A percentile compares a stretch with the other conserved stretches of the same genome.
These are phyloP conservation scores for Beris chalybata DNA, from an alignment of 2,888 invertebrate genomes.

Conservation along the genomic window DNA sequence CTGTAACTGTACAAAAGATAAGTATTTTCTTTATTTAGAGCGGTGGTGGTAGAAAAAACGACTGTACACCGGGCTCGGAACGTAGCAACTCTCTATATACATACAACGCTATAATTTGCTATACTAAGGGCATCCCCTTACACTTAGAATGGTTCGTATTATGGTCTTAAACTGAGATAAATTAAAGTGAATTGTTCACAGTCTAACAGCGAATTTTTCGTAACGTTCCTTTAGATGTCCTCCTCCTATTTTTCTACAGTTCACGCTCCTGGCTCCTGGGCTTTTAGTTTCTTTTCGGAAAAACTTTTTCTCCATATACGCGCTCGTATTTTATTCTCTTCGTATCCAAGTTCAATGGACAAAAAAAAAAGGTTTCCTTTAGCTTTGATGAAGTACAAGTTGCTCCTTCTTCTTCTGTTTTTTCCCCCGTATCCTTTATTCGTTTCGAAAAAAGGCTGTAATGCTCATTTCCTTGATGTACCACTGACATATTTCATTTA, in stretches of 20 bases:
- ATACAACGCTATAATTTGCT: conserved; percentile 8
- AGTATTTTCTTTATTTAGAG: conserved; percentile 35
- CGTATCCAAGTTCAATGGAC: too few species aligned
- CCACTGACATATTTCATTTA: too few species aligned
- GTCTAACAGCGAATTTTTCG: conserved; percentile 29
- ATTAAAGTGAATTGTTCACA: conserved; percentile 32
- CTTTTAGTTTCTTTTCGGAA: too few species aligned
- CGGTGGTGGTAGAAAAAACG: conserved; percentile 26
- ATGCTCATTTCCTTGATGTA: too few species aligned
- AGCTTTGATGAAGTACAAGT: too few species aligned
- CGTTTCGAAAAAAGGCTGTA: too few species aligned
- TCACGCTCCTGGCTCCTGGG: too few species aligned
- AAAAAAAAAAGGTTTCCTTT: too few species aligned
- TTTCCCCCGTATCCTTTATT: too few species aligned
- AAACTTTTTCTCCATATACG: too few species aligned
- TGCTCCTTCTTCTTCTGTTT: too few species aligned
- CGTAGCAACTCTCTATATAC: neutral
- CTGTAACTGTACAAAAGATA: conserved; percentile 54
- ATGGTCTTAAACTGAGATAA: conserved; percentile 32
- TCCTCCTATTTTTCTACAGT: conserved; percentile 20
- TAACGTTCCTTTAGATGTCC: conserved; percentile 6
- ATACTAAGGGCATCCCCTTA: conserved; percentile 17
- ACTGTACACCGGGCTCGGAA: conserved; percentile 13
- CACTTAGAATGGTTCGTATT: conserved; percentile 29
- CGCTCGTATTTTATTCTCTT: too few species aligned